phyloP scores from a whole-genome alignment of 2,113 vertebrate genomes.

The Phylloscopus whistleri region DNA sequence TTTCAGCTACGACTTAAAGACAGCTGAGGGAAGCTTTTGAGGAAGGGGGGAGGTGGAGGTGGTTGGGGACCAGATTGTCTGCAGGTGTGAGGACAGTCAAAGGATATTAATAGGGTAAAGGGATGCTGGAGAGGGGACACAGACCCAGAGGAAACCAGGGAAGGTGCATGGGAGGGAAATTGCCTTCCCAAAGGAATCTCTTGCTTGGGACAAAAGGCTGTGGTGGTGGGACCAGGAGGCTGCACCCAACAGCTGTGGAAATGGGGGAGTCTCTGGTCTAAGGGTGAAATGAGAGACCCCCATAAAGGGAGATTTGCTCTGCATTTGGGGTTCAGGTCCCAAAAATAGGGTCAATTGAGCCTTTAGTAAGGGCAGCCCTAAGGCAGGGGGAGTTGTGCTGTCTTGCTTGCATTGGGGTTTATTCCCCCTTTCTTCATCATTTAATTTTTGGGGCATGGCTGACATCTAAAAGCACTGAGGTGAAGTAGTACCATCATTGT shows the following conservation, averaged over 20 bases:
- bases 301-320: background rate
- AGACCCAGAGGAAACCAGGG: background rate
- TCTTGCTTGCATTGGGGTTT: background rate
- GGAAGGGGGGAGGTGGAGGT: conserved; percentile 51
- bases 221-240: background rate
- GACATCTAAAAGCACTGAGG: background rate
- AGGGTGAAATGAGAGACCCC: background rate
- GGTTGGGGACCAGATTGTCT: conserved; percentile 61
- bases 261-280: background rate
- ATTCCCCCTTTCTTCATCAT: background rate
- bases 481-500: rapidly evolving
- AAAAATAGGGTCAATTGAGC: background rate
- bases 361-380: background rate
- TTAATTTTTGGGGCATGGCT: background rate
- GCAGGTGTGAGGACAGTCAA: conserved; percentile 45
- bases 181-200: background rate
- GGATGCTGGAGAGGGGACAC: background rate
- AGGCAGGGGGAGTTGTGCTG: background rate
- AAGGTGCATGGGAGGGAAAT: background rate
- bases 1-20: conserved; percentile 65
- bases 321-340: background rate
- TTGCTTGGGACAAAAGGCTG: background rate
- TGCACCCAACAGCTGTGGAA: background rate
- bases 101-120: conserved; percentile 31
- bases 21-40: conserved; percentile 64